Percentiles rank a stretch among this genome's conserved stretches.
These are phyloP conservation scores for Petrosia ficiformis DNA, from an alignment of 37 sponge, comb jelly and placozoan genomes.

Conservation along the genomic window DNA sequence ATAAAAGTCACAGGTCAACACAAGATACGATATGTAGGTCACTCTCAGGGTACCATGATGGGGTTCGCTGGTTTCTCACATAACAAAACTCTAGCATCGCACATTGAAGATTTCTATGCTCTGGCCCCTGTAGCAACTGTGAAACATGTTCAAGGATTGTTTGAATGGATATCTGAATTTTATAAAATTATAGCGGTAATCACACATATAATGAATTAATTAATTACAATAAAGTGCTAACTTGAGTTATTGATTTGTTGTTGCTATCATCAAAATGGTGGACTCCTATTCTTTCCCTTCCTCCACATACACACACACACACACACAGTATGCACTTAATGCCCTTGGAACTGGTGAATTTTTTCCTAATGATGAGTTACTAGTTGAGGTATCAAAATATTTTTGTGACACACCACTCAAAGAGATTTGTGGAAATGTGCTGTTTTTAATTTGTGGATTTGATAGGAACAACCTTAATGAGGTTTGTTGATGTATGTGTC, in stretches of 20 bases:
- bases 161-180: constrained; percentile 23
- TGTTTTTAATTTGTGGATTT: constrained; percentile 83
- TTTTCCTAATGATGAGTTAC: constrained; percentile 53
- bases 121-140: constrained; percentile 78
- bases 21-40: constrained; percentile 82
- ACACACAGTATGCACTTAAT: too few species aligned
- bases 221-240: background rate
- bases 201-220: too few species aligned
- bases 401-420: constrained; percentile 40
- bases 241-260: background rate
- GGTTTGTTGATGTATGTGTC: constrained; percentile 12
- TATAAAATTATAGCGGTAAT: constrained; percentile 38
- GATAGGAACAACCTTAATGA: constrained; percentile 57
- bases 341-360: constrained; percentile 71
- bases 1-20: constrained; percentile 46
- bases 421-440: constrained; percentile 65
- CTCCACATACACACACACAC: too few species aligned
- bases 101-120: constrained; percentile 71
- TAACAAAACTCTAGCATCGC: constrained; percentile 59
- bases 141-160: constrained; percentile 53
- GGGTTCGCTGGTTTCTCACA: constrained; percentile 84
- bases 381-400: constrained; percentile 26
- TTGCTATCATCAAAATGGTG: too few species aligned
- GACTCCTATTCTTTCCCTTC: too few species aligned
- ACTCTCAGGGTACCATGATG: constrained; percentile 94